Base-by-base conservation (phyloP, 2,888 invertebrate genomes). In the Phortica okadai region DNA sequence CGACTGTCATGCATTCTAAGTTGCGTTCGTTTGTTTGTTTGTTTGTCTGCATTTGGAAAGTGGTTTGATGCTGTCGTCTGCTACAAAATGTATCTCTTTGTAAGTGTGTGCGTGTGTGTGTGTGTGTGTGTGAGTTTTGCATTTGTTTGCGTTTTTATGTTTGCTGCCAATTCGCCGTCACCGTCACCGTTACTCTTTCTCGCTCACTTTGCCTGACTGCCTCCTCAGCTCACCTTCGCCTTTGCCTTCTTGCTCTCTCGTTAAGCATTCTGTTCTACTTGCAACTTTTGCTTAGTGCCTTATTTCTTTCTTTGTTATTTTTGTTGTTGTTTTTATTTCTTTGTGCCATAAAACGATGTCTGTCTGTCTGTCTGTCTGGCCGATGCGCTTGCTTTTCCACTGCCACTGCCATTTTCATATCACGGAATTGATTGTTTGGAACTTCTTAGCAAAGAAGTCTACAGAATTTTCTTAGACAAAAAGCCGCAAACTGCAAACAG, bases 41-140 rank as follows among this genome's bases (percentile, higher is more conserved):
- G 77, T 74, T 76, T 87, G 88, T 85, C 87, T 84, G 88, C 86
- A 84, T 89, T 90, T 89, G 89, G 88, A 89, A 89, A 89, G 89
- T 89, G 88, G 89, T 84, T 88, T 84, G 85, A 83, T 59, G 50
- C 58, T 67, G 54, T 41, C 66, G n/a, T n/a, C n/a, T 67, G 59
- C 25, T 14, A 3, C 50, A 8, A 14, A 50, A 8, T 50, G 50
- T 50, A 14, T 62, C 16, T 6, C 6, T 62, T 21, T 59, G 16
- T 59, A 6, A 16, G 5, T 59, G n/a, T 56, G 33, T 72, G 16
- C 50, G 73, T 58, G 59, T 62, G 44, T 73, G 62, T 62, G 73
- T 16, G 8, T 44, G 88, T 77, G 83, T 89, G 84, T 83, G 88
- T 87, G 83, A 82, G 85, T 88, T 87, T 84, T 84, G 87, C 86